phyloP scores from a whole-genome alignment of 2,113 vertebrate genomes.

The Centrocercus urophasianus region DNA sequence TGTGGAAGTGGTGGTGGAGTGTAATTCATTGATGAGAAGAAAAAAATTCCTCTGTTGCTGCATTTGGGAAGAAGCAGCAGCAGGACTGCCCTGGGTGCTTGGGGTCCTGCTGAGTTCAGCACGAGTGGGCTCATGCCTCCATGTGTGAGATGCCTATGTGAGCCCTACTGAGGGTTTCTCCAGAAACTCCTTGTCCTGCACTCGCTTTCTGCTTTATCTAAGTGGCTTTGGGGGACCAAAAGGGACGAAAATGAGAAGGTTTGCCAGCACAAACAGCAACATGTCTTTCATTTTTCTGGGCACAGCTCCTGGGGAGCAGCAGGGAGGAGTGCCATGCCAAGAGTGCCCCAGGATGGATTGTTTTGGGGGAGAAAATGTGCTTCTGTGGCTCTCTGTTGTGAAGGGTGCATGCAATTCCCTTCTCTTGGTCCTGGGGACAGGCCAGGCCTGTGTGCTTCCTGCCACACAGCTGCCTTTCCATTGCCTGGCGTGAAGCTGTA shows the following conservation, averaged over 20 bases:
- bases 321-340: accelerated
- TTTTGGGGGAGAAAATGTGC: not conserved
- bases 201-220: not conserved
- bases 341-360: accelerated
- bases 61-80: not conserved
- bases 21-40: not conserved
- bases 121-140: not conserved
- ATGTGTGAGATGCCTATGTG: not conserved
- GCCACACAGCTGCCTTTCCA: not conserved
- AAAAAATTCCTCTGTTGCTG: not conserved
- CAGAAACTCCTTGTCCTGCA: not conserved
- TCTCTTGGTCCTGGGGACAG: not conserved
- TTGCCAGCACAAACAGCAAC: not conserved
- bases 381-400: not conserved
- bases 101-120: not conserved
- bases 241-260: not conserved
- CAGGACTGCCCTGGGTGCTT: accelerated
- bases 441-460: not conserved
- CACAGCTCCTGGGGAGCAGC: not conserved
- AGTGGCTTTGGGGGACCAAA: not conserved
- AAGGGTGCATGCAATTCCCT: not conserved
- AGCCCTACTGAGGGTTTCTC: not conserved
- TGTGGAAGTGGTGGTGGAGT: not conserved
- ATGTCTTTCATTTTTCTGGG: not conserved
- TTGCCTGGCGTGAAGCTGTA: not conserved